phyloP scores from a whole-genome alignment of 2,797 vertebrate species.

The Scyliorhinus canicula region DNA sequence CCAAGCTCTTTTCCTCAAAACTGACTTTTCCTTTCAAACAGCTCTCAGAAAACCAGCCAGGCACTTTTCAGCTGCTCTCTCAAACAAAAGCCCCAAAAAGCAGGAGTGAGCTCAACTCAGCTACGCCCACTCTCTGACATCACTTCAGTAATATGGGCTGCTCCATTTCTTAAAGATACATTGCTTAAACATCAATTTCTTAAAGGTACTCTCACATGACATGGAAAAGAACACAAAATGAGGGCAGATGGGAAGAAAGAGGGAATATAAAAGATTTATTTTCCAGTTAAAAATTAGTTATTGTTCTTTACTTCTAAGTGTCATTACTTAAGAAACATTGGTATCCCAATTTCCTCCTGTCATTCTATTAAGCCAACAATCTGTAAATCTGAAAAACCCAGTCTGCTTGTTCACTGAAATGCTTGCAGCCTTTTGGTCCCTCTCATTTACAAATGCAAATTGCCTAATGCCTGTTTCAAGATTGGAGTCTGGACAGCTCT shows the following conservation, averaged over 20 bases:
- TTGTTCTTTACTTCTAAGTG: neutral
- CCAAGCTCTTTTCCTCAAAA: too few species aligned
- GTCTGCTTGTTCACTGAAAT: neutral
- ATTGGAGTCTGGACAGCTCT: neutral
- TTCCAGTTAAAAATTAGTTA: neutral
- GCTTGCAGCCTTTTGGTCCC: neutral
- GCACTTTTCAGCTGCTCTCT: too few species aligned
- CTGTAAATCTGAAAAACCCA: neutral
- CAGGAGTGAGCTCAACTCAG: too few species aligned
- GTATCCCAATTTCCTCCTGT: neutral
- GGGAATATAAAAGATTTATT: neutral
- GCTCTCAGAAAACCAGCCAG: too few species aligned
- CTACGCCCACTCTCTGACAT: too few species aligned
- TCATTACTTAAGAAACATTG: neutral
- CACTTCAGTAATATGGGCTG: too few species aligned
- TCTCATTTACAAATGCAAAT: neutral
- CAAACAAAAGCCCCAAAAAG: too few species aligned
- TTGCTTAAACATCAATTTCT: too few species aligned
- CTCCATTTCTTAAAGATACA: too few species aligned
- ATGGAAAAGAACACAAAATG: neutral
- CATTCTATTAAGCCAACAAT: neutral
- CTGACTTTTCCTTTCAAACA: too few species aligned
- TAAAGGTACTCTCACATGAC: too few species aligned
- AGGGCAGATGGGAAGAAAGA: neutral
- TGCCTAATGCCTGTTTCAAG: neutral